phyloP scores from a whole-genome alignment of 2,888 invertebrate genomes.

The Lepidocyrtinus sp. region DNA sequence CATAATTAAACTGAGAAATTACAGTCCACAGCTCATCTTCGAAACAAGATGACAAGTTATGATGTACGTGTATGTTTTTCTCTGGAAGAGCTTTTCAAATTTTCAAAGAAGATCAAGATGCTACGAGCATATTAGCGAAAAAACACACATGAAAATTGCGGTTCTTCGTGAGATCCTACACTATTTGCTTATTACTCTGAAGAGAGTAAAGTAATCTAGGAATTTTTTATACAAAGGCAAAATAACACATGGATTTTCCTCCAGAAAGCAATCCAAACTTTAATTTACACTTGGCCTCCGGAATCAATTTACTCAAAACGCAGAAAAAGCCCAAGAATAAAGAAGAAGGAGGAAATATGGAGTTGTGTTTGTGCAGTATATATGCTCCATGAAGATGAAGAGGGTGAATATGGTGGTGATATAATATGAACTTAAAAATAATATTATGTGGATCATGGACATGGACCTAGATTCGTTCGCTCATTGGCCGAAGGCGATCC shows the following conservation, averaged over 20 bases:
- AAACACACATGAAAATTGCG: no score
- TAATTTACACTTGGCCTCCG: constrained; percentile 64
- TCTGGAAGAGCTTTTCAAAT: constrained; percentile 32
- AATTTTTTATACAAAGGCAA: no score
- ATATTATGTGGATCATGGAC: background rate
- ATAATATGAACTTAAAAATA: background rate
- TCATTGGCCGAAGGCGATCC: constrained; percentile 42
- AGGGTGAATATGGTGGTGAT: no score
- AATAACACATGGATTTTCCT: constrained; percentile 48
- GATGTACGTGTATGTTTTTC: constrained; percentile 51
- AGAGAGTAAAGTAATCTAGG: no score
- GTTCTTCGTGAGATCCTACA: no score
- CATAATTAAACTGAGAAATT: constrained; percentile 54
- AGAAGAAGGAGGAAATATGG: constrained; percentile 52
- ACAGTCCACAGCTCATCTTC: constrained; percentile 26
- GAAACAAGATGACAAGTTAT: constrained; percentile 53
- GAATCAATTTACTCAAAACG: constrained; percentile 64
- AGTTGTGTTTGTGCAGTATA: constrained; percentile 4
- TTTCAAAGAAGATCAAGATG: no score
- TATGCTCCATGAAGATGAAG: background rate
- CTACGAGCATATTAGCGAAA: no score
- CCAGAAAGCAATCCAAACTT: no score
- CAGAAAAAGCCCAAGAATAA: constrained; percentile 60
- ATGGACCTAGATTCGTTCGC: background rate
- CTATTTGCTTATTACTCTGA: no score